Percentiles rank a stretch among this genome's conserved stretches.
These are phyloP conservation scores for Hyphantria cunea DNA, from an alignment of 1,140 invertebrate genomes.

Conservation along the genomic window DNA sequence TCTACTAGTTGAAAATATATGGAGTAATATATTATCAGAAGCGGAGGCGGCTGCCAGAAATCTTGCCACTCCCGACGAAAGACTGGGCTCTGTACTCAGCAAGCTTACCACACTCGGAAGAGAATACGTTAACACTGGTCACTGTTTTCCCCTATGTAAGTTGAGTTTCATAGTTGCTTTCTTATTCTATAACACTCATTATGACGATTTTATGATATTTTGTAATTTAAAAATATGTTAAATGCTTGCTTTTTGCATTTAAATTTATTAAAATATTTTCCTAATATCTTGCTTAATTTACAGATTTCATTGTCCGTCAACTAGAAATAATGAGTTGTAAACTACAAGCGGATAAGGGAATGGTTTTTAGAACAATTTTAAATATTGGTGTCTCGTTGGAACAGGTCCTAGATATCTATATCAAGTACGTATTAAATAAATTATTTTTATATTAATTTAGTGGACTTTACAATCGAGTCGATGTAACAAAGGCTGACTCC, in stretches of 20 bases:
- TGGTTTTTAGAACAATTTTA: slow-evolving; percentile 87
- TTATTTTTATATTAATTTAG: slow-evolving; percentile 6
- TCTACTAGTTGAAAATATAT: slow-evolving; percentile 89
- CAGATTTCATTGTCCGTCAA: slow-evolving; percentile 88
- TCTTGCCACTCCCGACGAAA: slow-evolving; percentile 82
- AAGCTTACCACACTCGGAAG: slow-evolving; percentile 89
- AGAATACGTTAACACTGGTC: slow-evolving; percentile 87
- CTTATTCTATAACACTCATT: neutral
- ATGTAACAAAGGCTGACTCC: no score
- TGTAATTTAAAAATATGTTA: no score
- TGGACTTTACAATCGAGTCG: no score
- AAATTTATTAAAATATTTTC: no score
- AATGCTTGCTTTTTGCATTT: no score
- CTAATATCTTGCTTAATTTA: slow-evolving; percentile 42
- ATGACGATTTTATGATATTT: no score
- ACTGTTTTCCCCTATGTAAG: slow-evolving; percentile 89
- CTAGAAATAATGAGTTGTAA: slow-evolving; percentile 89
- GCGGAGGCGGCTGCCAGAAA: slow-evolving; percentile 66
- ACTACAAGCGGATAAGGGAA: slow-evolving; percentile 84
- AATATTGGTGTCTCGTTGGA: slow-evolving; percentile 87
- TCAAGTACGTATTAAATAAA: slow-evolving; percentile 83
- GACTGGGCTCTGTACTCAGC: slow-evolving; percentile 85
- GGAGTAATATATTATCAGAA: slow-evolving; percentile 88
- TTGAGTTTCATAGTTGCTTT: slow-evolving; percentile 3
- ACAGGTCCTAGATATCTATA: slow-evolving; percentile 88